A percentile compares a stretch with the other conserved stretches of the same genome.
Conservation (phyloP, 1,140 invertebrate genomes). For the Cylas formicarius region DNA sequence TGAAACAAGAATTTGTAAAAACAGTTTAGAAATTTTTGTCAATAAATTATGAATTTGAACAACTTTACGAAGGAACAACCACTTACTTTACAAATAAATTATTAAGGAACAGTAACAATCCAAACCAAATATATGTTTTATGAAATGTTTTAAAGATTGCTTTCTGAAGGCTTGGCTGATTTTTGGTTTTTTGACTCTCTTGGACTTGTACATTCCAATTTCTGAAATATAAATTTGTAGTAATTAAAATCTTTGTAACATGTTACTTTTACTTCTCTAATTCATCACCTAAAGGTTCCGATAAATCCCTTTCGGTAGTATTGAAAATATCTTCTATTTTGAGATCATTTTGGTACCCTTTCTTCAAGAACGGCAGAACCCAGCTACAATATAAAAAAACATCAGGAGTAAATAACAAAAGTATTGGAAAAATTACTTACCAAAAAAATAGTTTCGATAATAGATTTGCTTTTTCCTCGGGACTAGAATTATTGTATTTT, state of each 20-base stretch:
- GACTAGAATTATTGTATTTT: conserved; percentile 44
- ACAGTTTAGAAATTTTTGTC: too few relatives aligned
- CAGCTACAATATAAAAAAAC: conserved; percentile 59
- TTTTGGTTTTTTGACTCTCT: conserved; percentile 27
- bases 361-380: conserved; percentile 58
- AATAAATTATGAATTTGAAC: neutral
- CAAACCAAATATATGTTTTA: conserved; percentile 28
- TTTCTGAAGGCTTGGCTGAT: conserved; percentile 26
- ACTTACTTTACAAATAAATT: conserved; percentile 30
- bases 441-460: conserved; percentile 43
- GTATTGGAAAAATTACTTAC: too few relatives aligned
- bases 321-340: conserved; percentile 60
- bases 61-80: too few relatives aligned
- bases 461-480: conserved; percentile 38
- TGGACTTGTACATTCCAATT: conserved; percentile 46
- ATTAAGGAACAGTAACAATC: conserved; percentile 32
- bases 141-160: conserved; percentile 42
- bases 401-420: conserved; percentile 43
- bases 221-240: conserved; percentile 57
- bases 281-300: conserved; percentile 44
- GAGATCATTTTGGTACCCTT: conserved; percentile 47
- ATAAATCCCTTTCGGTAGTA: conserved; percentile 13
- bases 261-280: conserved; percentile 54
- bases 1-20: too few relatives aligned
- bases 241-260: conserved; percentile 47